A percentile compares a stretch with the other conserved stretches of the same genome.
Evolutionary conservation across 2,113 vertebrate genomes (phyloP).

Genomic region (Porphyrio hochstetteri): DNA sequence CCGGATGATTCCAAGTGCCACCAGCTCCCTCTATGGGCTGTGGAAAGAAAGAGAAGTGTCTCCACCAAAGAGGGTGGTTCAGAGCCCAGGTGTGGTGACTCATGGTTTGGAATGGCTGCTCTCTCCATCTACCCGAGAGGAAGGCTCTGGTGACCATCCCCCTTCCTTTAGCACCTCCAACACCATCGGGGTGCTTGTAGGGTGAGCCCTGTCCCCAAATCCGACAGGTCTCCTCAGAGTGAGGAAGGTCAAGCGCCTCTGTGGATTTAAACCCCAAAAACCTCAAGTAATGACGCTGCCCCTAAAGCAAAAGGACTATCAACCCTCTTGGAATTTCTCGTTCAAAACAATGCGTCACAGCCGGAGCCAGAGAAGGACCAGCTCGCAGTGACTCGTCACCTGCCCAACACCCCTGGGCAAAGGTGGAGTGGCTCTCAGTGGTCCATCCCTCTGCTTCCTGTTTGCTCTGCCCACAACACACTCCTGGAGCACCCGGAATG

Average conservation of each 20-base stretch:
- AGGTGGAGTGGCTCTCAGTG: conserved; percentile 31
- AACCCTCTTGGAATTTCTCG: conserved; percentile 38
- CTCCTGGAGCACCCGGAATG: background rate
- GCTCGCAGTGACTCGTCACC: conserved; percentile 18
- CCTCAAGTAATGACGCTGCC: conserved; percentile 1
- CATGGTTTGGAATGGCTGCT: background rate
- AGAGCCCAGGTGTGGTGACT: background rate
- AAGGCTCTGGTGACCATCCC: background rate
- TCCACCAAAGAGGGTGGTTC: background rate
- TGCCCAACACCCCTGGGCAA: conserved; percentile 26
- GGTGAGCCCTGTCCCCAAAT: background rate
- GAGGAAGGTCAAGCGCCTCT: background rate
- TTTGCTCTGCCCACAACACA: conserved; percentile 34
- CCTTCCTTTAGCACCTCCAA: background rate
- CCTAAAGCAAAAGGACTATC: conserved; percentile 1
- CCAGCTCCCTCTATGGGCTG: conserved; percentile 60
- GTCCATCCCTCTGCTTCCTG: conserved; percentile 58
- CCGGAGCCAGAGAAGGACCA: background rate
- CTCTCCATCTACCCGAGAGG: background rate
- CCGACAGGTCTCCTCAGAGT: background rate
- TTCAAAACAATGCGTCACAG: conserved; percentile 49
- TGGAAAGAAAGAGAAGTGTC: background rate
- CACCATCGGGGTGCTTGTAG: fast-evolving
- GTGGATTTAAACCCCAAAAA: conserved; percentile 33
- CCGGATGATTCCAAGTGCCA: background rate